Evolutionary conservation across 2,797 vertebrate species (phyloP).

Genomic region (Thunnus albacares): DNA sequence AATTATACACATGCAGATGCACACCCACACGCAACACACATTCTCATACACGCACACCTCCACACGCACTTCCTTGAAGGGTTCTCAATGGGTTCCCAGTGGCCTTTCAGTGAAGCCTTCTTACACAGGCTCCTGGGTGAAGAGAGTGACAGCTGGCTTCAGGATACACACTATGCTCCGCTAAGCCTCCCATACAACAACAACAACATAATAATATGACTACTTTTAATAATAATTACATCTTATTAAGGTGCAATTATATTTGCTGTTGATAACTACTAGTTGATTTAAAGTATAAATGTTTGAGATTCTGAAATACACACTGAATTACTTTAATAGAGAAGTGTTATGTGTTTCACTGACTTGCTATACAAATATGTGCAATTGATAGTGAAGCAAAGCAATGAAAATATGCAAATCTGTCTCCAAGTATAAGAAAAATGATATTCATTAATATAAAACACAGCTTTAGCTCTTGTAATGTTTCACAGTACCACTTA

Average conservation of each 20-base stretch:
- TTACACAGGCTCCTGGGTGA: constrained; percentile 44
- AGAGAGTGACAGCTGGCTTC: constrained; percentile 43
- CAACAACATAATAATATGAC: neutral
- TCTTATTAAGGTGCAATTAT: neutral
- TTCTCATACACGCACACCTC: constrained; percentile 14
- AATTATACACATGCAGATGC: constrained; percentile 21
- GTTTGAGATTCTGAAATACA: neutral
- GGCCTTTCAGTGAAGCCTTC: constrained; percentile 58
- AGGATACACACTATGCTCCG: constrained; percentile 40
- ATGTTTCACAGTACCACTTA: neutral
- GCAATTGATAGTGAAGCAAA: neutral
- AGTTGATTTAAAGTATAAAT: neutral
- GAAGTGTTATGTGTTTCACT: neutral
- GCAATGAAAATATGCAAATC: constrained; percentile 8
- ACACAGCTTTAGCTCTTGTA: neutral
- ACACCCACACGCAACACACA: constrained; percentile 20
- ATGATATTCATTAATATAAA: neutral
- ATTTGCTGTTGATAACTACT: neutral
- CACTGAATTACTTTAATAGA: neutral
- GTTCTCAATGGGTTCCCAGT: constrained; percentile 61
- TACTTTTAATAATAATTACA: neutral
- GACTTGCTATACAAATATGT: neutral
- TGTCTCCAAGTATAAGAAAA: neutral
- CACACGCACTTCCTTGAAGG: constrained; percentile 46
- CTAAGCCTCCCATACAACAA: neutral